phyloP scores from a whole-genome alignment of 2,113 vertebrate genomes.

The Stigmatopora nigra region DNA sequence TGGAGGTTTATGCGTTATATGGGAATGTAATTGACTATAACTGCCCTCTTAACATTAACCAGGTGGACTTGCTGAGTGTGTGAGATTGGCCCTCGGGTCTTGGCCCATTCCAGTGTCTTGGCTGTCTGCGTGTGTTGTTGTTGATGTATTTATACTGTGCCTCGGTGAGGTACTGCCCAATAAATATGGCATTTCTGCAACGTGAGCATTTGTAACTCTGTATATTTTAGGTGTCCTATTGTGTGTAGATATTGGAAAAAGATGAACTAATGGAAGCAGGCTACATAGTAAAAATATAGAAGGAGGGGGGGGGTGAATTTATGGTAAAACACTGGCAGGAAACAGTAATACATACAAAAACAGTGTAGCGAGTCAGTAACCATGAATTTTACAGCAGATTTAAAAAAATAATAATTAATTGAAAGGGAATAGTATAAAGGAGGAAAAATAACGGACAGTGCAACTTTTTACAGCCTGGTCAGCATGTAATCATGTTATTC shows the following conservation, averaged over 20 bases:
- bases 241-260: slow-evolving; percentile 30
- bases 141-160: slow-evolving; percentile 62
- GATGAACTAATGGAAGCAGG: slow-evolving; percentile 45
- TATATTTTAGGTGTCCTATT: slow-evolving; percentile 23
- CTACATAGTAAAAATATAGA: slow-evolving; percentile 40
- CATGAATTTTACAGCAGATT: no score
- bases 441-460: no score
- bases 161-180: slow-evolving; percentile 41
- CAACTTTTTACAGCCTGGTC: no score
- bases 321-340: no score
- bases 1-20: slow-evolving; percentile 72
- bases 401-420: no score
- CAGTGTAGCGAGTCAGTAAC: no score
- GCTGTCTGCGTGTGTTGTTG: slow-evolving; percentile 46
- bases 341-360: no score
- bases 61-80: slow-evolving; percentile 68
- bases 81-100: slow-evolving; percentile 66
- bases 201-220: slow-evolving; percentile 18
- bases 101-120: slow-evolving; percentile 45
- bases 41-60: slow-evolving; percentile 74
- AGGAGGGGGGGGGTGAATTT: no score
- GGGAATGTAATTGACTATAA: slow-evolving; percentile 75
- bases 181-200: slow-evolving; percentile 38
- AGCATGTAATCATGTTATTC: no score
- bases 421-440: no score